A percentile compares a stretch with the other conserved stretches of the same genome.
These are phyloP conservation scores for Zaprionus gabonicus DNA, from an alignment of 1,140 invertebrate genomes.

Conservation along the genomic window DNA sequence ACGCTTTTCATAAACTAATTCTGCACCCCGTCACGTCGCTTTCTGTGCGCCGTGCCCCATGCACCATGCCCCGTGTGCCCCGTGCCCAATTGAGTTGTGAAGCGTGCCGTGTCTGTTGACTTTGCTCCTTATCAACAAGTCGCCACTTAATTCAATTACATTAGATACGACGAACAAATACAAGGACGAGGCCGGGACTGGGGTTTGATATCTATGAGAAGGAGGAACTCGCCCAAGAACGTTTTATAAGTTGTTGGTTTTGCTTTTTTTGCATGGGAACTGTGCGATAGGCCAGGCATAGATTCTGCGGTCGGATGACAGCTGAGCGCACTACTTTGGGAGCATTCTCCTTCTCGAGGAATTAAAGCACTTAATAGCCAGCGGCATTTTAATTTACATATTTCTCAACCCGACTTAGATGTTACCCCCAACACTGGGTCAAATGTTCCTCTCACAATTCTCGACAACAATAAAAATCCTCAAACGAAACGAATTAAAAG, in stretches of 20 bases:
- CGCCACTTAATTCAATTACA: slow-evolving; percentile 71
- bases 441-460: slow-evolving; percentile 20
- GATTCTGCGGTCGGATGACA: slow-evolving; percentile 53
- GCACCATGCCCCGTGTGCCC: not conserved
- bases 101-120: slow-evolving; percentile 62
- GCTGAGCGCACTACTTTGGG: slow-evolving; percentile 40
- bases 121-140: slow-evolving; percentile 68
- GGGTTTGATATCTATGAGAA: slow-evolving; percentile 2
- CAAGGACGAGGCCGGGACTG: slow-evolving; percentile 31
- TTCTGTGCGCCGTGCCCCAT: not conserved
- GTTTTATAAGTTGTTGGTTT: slow-evolving; percentile 4
- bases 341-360: slow-evolving; percentile 10
- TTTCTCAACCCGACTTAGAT: slow-evolving; percentile 42
- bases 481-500: slow-evolving; percentile 39
- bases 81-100: slow-evolving; percentile 57
- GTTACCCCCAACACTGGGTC: not conserved
- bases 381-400: slow-evolving; percentile 52
- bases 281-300: slow-evolving; percentile 26
- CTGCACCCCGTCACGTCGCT: slow-evolving; percentile 10
- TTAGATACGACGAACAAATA: slow-evolving; percentile 58
- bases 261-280: slow-evolving; percentile 8
- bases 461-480: slow-evolving; percentile 1
- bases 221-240: not conserved
- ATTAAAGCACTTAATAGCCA: slow-evolving; percentile 48
- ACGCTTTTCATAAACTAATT: slow-evolving; percentile 46